phyloP scores from a whole-genome alignment of 2,888 invertebrate species.

The Macaria notata region DNA sequence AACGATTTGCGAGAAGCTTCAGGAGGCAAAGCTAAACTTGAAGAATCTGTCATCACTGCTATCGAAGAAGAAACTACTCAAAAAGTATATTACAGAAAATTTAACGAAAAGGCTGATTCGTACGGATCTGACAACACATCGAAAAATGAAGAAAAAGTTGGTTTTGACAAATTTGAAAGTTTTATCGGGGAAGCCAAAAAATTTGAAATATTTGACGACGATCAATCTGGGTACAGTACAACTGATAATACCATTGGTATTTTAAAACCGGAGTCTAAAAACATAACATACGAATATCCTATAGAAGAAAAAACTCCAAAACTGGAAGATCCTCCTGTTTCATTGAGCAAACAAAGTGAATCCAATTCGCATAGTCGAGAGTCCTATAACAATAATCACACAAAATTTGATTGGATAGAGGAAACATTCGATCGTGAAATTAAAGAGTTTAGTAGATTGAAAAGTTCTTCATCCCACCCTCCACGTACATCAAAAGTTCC shows the following conservation, averaged over 20 bases:
- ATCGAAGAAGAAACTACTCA: constrained; percentile 9
- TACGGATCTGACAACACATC: constrained; percentile 11
- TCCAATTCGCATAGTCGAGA: constrained; percentile 14
- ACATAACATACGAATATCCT: too few species aligned
- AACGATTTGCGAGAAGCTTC: not conserved
- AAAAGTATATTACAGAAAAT: constrained; percentile 16
- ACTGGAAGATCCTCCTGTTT: too few species aligned
- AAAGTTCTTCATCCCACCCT: not conserved
- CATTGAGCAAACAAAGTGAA: constrained; percentile 17
- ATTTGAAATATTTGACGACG: constrained; percentile 28
- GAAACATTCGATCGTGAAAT: constrained; percentile 45
- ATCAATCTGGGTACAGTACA: too few species aligned
- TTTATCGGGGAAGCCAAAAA: constrained; percentile 23
- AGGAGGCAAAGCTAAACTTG: not conserved
- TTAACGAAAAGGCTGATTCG: constrained; percentile 14
- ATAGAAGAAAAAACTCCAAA: too few species aligned
- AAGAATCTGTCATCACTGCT: not conserved
- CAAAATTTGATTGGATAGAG: constrained; percentile 47
- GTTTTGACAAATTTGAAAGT: constrained; percentile 32
- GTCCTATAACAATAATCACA: constrained; percentile 10
- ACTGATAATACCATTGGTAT: too few species aligned
- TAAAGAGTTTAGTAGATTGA: constrained; percentile 24
- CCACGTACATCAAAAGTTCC: constrained; percentile 1
- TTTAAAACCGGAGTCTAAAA: too few species aligned
- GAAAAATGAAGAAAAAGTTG: constrained; percentile 23